These are phyloP conservation scores for Caenorhabditis sp. DNA, from an alignment of 2,888 invertebrate genomes.

Conservation along the genomic window DNA sequence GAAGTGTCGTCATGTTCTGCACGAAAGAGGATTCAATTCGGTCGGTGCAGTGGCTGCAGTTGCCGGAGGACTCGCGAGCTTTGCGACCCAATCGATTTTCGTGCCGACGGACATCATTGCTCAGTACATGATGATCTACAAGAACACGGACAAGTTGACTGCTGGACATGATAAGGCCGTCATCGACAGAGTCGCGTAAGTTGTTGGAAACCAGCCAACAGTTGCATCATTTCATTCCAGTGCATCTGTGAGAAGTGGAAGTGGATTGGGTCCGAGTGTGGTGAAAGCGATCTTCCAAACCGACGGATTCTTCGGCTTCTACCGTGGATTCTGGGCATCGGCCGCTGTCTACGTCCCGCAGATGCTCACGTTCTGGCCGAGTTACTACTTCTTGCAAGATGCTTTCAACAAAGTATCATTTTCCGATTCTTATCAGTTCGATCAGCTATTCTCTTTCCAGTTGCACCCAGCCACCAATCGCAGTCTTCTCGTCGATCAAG, in stretches of 20 bases:
- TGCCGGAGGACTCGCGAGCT: conserved; percentile 71
- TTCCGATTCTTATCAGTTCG: background rate
- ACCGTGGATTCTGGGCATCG: conserved; percentile 72
- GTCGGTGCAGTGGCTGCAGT: conserved; percentile 65
- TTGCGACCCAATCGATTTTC: conserved; percentile 72
- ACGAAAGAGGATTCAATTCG: conserved; percentile 65
- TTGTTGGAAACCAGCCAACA: too few species aligned
- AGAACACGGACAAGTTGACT: conserved; percentile 70
- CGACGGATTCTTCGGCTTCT: conserved; percentile 73
- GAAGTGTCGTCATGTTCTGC: conserved; percentile 67
- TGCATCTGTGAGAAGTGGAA: conserved; percentile 42
- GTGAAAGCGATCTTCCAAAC: conserved; percentile 69
- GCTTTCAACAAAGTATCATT: conserved; percentile 53
- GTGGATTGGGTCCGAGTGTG: conserved; percentile 54
- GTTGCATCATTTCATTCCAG: background rate
- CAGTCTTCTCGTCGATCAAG: conserved; percentile 70
- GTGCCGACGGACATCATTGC: conserved; percentile 77
- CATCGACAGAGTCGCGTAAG: conserved; percentile 55
- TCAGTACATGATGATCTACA: conserved; percentile 78
- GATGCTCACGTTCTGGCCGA: conserved; percentile 73
- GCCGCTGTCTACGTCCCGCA: conserved; percentile 71
- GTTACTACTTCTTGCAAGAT: conserved; percentile 68
- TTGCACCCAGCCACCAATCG: conserved; percentile 53
- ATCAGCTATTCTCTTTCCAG: conserved; percentile 17
- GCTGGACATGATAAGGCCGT: conserved; percentile 68